Evolutionary conservation across 1,140 invertebrate genomes (phyloP).

Genomic region (Arctopsyche grandis): DNA sequence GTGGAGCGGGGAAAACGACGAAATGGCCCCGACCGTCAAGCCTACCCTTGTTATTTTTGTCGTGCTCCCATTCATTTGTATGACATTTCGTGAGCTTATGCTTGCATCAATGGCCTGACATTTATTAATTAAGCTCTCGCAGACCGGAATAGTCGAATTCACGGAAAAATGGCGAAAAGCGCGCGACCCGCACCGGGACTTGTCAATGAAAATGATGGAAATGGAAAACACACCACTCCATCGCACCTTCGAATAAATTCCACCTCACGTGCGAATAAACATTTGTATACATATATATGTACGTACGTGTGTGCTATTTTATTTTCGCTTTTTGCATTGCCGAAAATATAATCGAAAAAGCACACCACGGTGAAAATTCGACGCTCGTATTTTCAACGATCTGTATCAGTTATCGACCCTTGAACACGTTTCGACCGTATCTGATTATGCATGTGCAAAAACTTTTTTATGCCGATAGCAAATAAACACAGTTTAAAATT

Average conservation of each 20-base stretch:
- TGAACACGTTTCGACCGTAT: no score
- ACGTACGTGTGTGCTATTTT: no score
- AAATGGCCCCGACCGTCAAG: conserved; percentile 6
- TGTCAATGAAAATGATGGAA: not conserved
- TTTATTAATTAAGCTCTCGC: conserved; percentile 38
- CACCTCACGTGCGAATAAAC: not conserved
- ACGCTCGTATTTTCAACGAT: no score
- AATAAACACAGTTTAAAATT: no score
- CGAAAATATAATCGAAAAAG: no score
- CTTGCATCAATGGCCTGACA: conserved; percentile 24
- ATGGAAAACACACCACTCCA: not conserved
- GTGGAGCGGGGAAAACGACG: not conserved
- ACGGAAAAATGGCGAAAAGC: not conserved
- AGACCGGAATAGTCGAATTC: not conserved
- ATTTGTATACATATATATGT: not conserved
- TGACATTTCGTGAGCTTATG: conserved; percentile 33
- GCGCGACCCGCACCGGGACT: not conserved
- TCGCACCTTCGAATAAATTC: not conserved
- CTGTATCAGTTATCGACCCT: no score
- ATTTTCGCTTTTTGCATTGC: no score
- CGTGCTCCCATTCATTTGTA: conserved; percentile 19
- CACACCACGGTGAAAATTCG: no score
- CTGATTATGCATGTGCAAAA: no score
- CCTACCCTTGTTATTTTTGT: conserved; percentile 41
- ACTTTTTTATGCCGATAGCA: no score